These are phyloP conservation scores for Asarcornis scutulata DNA, from an alignment of 2,113 vertebrate genomes.

Conservation along the genomic window DNA sequence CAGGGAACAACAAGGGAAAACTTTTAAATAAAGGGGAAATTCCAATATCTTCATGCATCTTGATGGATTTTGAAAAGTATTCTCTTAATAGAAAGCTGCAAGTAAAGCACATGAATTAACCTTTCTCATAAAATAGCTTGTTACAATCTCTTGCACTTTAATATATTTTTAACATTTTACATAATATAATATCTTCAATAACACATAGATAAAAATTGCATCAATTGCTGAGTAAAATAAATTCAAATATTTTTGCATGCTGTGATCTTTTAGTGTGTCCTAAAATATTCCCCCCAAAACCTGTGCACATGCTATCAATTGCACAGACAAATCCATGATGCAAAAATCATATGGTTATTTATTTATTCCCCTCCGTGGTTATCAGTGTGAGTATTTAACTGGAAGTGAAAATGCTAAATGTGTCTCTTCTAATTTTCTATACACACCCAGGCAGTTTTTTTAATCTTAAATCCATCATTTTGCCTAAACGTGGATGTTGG, in stretches of 20 bases:
- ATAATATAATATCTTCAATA: neutral
- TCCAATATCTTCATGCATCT: neutral
- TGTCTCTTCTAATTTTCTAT: neutral
- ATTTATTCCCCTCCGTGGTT: neutral
- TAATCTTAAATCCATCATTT: neutral
- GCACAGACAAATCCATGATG: neutral
- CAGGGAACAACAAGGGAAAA: slow-evolving; percentile 53
- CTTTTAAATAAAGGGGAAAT: neutral
- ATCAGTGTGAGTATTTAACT: neutral
- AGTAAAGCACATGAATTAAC: neutral
- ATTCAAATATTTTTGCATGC: neutral
- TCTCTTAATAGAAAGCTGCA: neutral
- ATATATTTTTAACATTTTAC: neutral
- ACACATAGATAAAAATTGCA: neutral
- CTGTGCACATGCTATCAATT: neutral
- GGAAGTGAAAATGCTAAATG: neutral
- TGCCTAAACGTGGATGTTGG: neutral
- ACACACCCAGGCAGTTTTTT: neutral
- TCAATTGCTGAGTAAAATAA: neutral
- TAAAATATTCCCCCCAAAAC: neutral
- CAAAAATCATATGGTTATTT: neutral
- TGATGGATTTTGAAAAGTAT: neutral
- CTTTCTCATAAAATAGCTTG: slow-evolving; percentile 10
- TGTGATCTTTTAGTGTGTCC: neutral
- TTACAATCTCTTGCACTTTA: neutral